Evolutionary conservation across 2,888 invertebrate genomes (phyloP), one percentile per base, ranked within the genome.

Genomic region (Euproctis similis): DNA sequence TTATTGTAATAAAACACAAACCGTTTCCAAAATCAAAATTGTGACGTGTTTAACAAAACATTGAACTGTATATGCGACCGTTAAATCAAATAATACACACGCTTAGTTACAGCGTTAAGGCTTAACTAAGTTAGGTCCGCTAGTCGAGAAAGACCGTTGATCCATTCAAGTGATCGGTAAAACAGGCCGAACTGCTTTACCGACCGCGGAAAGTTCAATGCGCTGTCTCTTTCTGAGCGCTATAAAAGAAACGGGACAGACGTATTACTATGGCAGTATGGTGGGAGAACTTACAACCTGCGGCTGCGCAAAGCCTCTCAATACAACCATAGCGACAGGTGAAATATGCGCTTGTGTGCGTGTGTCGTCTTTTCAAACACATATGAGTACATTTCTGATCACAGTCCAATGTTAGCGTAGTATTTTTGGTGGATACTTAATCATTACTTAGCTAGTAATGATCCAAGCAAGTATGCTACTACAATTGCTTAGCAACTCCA

Each of bases 61-160:
- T 67, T 69, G 53, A n/a, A n/a, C 60, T 65, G 57, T 62, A 65
- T 66, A 61, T 14, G 55, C 45, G 59, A 57, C 60, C 58, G 62
- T 60, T 59, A 58, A 67, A 64, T 56, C 58, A 46, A 57, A 56
- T 65, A 59, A 63, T 67, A 74, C 80, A 70, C 61, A 65, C 80
- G 62, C 62, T 57, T 54, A 56, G 67, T 48, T 49, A 57, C 78
- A 72, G 58, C 56, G 81, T 70, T 73, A 78, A 77, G 67, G 75
- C 73, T 62, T 69, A 81, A 84, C 84, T 84, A 84, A 82, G 77
- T 73, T 73, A 64, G 65, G 65, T 65, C 66, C 68, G 72, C 72
- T 74, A 69, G 61, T 65, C 63, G 64, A 71, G 69, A 73, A 77
- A 78, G 80, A 85, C 85, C 85, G 85, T 85, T 85, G 85, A 77